A percentile compares a stretch with the other conserved stretches of the same genome.
phyloP scores from a whole-genome alignment of 2,888 invertebrate species.

The Heliconius aoede region DNA sequence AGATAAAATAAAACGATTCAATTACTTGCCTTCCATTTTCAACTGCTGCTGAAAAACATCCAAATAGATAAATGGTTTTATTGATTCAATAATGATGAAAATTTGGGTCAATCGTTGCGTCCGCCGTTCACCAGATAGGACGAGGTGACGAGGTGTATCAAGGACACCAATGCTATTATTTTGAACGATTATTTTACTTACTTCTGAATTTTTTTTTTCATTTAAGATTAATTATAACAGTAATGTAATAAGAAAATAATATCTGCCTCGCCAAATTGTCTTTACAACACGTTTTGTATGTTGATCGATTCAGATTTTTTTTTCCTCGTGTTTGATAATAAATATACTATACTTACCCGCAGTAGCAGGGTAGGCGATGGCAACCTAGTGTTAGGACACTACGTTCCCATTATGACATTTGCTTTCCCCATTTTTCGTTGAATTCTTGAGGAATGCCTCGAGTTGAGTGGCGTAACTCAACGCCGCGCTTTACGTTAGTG shows the following conservation, averaged over 20 bases:
- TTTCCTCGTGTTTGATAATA: too few species aligned
- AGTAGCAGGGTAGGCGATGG: too few species aligned
- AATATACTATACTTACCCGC: too few species aligned
- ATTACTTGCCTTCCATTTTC: conserved; percentile 47
- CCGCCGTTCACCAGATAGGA: conserved; percentile 36
- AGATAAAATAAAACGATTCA: conserved; percentile 23
- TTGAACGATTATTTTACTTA: conserved; percentile 42
- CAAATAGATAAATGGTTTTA: conserved; percentile 55
- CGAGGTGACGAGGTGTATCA: conserved; percentile 35
- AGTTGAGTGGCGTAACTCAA: too few species aligned
- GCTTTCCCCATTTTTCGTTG: too few species aligned
- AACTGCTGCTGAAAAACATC: conserved; percentile 54
- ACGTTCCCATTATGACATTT: too few species aligned
- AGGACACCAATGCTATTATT: conserved; percentile 40
- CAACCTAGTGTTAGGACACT: too few species aligned
- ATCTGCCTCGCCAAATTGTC: background rate
- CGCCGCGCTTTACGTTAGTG: too few species aligned
- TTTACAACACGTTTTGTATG: background rate
- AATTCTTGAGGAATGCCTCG: too few species aligned
- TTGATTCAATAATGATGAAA: conserved; percentile 55
- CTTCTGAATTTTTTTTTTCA: conserved; percentile 23
- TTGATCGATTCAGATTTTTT: too few species aligned
- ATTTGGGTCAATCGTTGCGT: conserved; percentile 46
- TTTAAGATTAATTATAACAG: conserved; percentile 2
- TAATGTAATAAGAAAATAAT: background rate